Conservation (phyloP, 2,113 vertebrate species). For the Eudyptes chrysolophus region DNA sequence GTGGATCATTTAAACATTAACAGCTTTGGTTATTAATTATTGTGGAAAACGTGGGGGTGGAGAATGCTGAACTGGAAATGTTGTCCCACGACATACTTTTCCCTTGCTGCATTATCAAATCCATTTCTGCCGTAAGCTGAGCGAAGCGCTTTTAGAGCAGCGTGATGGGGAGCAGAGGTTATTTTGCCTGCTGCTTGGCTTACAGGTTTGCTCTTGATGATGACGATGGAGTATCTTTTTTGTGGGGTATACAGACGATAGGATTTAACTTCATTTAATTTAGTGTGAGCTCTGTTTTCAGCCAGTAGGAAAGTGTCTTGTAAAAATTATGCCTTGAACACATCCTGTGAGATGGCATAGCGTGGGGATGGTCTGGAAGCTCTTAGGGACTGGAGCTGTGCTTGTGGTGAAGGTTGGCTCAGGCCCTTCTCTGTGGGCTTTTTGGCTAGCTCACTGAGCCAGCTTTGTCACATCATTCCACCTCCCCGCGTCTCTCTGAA, state of each 20-base stretch:
- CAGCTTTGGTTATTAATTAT: slow-evolving; percentile 55
- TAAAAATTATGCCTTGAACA: background rate
- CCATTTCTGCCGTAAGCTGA: background rate
- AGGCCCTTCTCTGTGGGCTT: background rate
- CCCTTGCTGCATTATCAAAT: background rate
- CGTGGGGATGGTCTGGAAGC: background rate
- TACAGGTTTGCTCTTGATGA: background rate
- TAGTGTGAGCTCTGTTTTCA: background rate
- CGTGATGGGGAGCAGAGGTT: background rate
- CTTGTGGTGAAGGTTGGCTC: background rate
- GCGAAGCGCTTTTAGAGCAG: background rate
- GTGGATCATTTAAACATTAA: slow-evolving; percentile 33
- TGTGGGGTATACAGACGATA: background rate
- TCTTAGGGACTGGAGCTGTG: background rate
- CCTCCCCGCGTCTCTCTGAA: rapidly evolving
- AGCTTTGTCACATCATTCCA: background rate
- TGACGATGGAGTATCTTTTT: background rate
- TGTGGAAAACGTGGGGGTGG: slow-evolving; percentile 10
- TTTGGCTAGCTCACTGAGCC: background rate
- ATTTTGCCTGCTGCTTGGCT: background rate
- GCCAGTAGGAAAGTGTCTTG: background rate
- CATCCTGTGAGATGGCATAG: background rate
- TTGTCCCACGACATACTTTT: background rate
- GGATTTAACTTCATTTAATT: background rate
- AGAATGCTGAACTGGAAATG: background rate